Evolutionary conservation across 2,797 vertebrate species (phyloP), one percentile per base, ranked within the genome.

Genomic region (Molossus alvarezi): DNA sequence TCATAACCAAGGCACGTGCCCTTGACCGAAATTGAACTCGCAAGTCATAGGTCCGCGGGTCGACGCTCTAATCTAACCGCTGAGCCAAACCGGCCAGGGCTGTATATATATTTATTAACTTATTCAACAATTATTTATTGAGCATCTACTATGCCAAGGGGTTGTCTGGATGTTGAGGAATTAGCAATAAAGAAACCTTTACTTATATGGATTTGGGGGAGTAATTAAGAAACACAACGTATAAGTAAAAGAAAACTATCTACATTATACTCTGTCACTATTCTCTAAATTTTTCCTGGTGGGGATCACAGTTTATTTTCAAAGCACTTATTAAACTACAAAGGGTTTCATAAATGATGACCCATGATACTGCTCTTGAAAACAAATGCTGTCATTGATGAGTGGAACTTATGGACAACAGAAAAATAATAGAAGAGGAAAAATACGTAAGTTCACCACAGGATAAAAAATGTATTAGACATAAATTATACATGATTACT

Each of bases 401-500:
- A 14, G 9, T 51, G 27, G 12, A 82, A 62, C 25, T 37, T 55
- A 21, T 1, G 3, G 12, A 48, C 37, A 13, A 17, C 77, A 73
- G 53, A 83, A 69, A 92, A 86, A 41, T 20, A 88, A 62, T 6
- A 51, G 27, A 20, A 77, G 25, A 55, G 27, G 80, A 48, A 83
- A 75, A 58, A 9, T 45, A 33, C 37, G 15, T 20, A 51, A 60
- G 51, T 72, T 53, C 15, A 57, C 5, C 5, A n/a, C 4, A 57
- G 64, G 60, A 41, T 62, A 82, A 62, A 48, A 53, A 20, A 51
- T 27, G 27, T 76, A 79, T 86, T 71, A 75, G 57, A 82, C 21
- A 33, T 41, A 55, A 88, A 93, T 80, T 91, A 76, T 58, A 57
- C 92, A 55, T 83, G 33, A 86, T 27, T 51, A n/a, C n/a, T n/a